Evolutionary conservation across 2,113 vertebrate genomes (phyloP), one percentile per base, ranked within the genome.

Genomic region (crab-eating macaque (Macaca fascicularis)): DNA sequence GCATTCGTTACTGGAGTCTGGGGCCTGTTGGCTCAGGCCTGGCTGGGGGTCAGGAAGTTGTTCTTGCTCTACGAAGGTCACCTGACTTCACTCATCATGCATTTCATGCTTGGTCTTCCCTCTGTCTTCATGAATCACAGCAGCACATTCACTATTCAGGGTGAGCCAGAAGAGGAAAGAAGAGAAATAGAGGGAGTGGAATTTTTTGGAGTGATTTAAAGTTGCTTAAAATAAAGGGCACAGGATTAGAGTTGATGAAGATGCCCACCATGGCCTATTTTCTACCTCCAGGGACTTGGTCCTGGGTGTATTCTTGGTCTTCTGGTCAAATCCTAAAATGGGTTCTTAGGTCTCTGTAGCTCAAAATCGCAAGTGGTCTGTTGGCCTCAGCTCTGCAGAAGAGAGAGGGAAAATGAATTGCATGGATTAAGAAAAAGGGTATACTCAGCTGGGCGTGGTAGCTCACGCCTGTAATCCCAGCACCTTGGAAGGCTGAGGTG

Each of bases 11-110:
- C 64, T 52, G 8, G 69, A 83, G 92, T 55, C 80, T 92, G 64
- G 92, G 79, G 81, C 96, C 82, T 95, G 95, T 72, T 89, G 55
- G 92, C 90, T 96, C 96, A 92, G 83, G 97, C 70, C 69, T 83
- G 88, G 45, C 84, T 81, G 50, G 61, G 27, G 61, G 61, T 30
- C 61, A 64, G 61, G 27, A 67, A 59, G 40, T 19, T 52, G 80
- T 82, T 45, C 22, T 87, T 23, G 5, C 5, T 23, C 19, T 38
- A 69, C 67, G 20, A 40, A 75, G 45, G 30, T 35, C 19, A 17
- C 12, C 40, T 55, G 45, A 19, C 30, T 38, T 61, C 38, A 35
- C 32, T 22, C 2, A 35, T 13, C 19, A 0, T 22, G 50, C 25
- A 32, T n/a, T n/a, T 81, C 30, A 0, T 22, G 64, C 32, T 50